Evolutionary conservation across 1,140 invertebrate species (phyloP), one percentile per base, ranked within the genome.

Genomic region (Anadara kagoshimensis): DNA sequence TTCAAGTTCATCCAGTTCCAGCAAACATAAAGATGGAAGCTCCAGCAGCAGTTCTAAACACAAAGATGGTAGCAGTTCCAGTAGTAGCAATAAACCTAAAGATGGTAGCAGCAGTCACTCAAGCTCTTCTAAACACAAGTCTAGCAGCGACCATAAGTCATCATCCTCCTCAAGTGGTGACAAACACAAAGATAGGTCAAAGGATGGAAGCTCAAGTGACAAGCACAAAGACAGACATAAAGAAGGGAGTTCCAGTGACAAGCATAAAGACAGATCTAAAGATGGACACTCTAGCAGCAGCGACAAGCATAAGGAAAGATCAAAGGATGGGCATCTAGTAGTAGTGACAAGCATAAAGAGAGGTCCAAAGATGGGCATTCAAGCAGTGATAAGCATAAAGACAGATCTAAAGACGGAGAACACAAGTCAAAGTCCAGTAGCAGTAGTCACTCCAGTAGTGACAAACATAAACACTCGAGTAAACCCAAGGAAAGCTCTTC

Each of bases 1-100:
- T 43, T 76, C 91, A 36, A 89, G 91, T 78, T 88, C 89, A 69
- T 78, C 85, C 61, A 86, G 89, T 47, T 87, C 86, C 49, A 83
- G 89, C 54, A 86, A 84, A 69, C 81, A 85, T 41, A 78, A 73
- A 14, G 54, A 71, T 44, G 56, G 59, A 41, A 78, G 70, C 8
- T 71, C 67, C 57, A 65, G 64, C 36, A 80, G 66, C 36, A 75
- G 65, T 29, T 65, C 54, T 54, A 74, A 68, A 22, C 45, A 59
- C 51, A 82, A 83, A 49, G 73, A 65, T 45, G 70, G 69, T 41
- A 49, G 74, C n/a, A 73, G 75, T 29, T 72, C 62, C 11, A 76
- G 72, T 56, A 73, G 62, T 43, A 75, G 69, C 14, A 79, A 79
- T 68, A 78, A 75, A 44, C 72, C 78, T 51, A 79, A 63, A 58